Conservation (phyloP, 2,113 vertebrate genomes). For the Gila orcuttii region DNA sequence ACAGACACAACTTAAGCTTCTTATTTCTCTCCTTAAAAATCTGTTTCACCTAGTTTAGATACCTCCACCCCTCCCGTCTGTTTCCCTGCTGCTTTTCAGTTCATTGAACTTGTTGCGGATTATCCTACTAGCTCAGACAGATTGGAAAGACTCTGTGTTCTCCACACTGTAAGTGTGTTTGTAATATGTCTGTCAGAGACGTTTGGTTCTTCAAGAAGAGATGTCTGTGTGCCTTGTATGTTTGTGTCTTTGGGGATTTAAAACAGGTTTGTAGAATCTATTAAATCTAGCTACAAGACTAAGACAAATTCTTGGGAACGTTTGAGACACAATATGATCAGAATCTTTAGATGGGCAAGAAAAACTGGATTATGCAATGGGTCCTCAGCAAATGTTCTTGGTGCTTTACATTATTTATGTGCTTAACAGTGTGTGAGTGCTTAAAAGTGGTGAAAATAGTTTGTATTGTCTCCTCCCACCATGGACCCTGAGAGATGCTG, state of each 20-base stretch:
- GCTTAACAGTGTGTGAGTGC: not conserved
- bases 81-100: conserved; percentile 6
- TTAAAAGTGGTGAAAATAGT: not conserved
- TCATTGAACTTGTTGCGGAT: conserved; percentile 48
- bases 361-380: conserved; percentile 26
- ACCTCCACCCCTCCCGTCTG: conserved; percentile 24
- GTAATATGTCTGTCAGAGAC: conserved; percentile 20
- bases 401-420: not conserved
- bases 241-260: conserved; percentile 23
- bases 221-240: not conserved
- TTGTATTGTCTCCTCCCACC: not conserved
- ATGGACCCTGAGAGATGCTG: conserved; percentile 6
- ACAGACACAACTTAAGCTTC: conserved; percentile 25
- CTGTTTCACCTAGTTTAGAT: conserved; percentile 41
- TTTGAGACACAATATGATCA: conserved; percentile 16
- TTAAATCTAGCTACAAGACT: conserved; percentile 22
- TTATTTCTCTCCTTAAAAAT: conserved; percentile 46
- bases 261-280: conserved; percentile 25
- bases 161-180: conserved; percentile 30
- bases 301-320: not conserved
- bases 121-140: conserved; percentile 55
- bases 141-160: conserved; percentile 41
- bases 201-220: not conserved
- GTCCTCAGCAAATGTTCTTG: conserved; percentile 28
- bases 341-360: not conserved